Evolutionary conservation across 2,113 vertebrate species (phyloP).

Genomic region (Hirundichthys speculiger): DNA sequence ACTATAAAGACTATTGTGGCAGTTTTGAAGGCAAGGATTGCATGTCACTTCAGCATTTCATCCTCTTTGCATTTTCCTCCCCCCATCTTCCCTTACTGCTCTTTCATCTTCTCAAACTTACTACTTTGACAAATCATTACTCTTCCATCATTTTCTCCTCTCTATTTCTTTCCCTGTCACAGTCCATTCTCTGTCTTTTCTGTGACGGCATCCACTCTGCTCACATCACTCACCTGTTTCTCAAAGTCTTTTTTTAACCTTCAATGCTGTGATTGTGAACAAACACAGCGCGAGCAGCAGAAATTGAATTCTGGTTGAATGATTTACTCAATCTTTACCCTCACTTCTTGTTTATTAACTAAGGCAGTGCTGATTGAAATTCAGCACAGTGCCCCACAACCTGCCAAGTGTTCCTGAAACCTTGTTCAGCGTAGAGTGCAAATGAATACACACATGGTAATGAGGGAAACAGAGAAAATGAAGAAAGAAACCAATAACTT

Average conservation of each 20-base stretch:
- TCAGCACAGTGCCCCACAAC: conserved; percentile 43
- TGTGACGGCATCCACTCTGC: conserved; percentile 9
- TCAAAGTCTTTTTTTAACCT: conserved; percentile 5
- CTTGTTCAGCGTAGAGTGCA: conserved; percentile 60
- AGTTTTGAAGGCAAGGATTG: conserved; percentile 13
- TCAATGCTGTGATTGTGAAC: conserved; percentile 43
- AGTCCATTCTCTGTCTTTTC: conserved; percentile 12
- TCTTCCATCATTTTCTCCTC: conserved; percentile 35
- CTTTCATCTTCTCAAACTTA: conserved; percentile 53
- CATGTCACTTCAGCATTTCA: conserved; percentile 16
- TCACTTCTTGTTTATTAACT: conserved; percentile 47
- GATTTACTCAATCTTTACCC: conserved; percentile 43
- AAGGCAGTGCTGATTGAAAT: conserved; percentile 62
- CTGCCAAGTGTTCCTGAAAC: conserved; percentile 63
- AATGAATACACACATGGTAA: conserved; percentile 46
- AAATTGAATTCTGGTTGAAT: conserved; percentile 55
- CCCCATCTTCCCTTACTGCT: conserved; percentile 6
- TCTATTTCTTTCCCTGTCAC: conserved; percentile 5
- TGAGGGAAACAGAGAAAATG: conserved; percentile 44
- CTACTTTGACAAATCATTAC: conserved; percentile 41
- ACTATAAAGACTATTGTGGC: conserved; percentile 20
- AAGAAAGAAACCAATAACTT: conserved; percentile 25
- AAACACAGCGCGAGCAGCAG: conserved; percentile 29
- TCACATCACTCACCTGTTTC: background rate
- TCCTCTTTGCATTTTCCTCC: conserved; percentile 1